These are phyloP conservation scores for Spisula subtruncata DNA, from an alignment of 2,888 invertebrate genomes.

Conservation along the genomic window DNA sequence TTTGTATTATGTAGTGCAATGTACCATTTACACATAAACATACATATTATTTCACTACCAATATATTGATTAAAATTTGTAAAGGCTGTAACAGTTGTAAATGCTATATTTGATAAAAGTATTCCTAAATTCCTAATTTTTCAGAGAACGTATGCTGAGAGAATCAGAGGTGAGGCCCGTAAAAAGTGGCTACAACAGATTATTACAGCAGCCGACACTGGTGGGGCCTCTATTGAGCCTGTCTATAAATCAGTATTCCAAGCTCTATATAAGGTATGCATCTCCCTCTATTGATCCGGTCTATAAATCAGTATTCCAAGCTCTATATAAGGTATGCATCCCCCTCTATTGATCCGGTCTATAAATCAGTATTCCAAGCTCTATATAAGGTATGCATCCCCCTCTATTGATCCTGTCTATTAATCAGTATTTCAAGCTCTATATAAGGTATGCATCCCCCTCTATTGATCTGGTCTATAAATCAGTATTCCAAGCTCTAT, in stretches of 20 bases:
- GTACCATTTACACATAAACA: no score
- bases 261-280: constrained; percentile 85
- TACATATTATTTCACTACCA: no score
- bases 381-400: no score
- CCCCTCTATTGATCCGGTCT: constrained; percentile 86
- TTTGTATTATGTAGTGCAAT: no score
- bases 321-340: constrained; percentile 86
- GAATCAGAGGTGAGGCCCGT: constrained; percentile 86
- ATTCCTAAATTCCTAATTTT: constrained; percentile 40
- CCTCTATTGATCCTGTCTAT: constrained; percentile 86
- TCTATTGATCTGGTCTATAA: constrained; percentile 87
- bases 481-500: constrained; percentile 86
- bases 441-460: no score
- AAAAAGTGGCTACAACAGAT: constrained; percentile 87
- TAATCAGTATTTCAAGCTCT: constrained; percentile 86
- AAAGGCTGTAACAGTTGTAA: no score
- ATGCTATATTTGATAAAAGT: no score
- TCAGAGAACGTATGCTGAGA: constrained; percentile 86
- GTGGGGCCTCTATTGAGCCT: constrained; percentile 86
- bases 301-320: constrained; percentile 86
- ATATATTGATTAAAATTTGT: no score
- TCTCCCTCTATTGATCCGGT: constrained; percentile 85
- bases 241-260: constrained; percentile 87
- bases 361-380: constrained; percentile 86
- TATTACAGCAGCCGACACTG: constrained; percentile 85